phyloP scores from a whole-genome alignment of 2,797 vertebrate species.

The Corythornis leucogaster region DNA sequence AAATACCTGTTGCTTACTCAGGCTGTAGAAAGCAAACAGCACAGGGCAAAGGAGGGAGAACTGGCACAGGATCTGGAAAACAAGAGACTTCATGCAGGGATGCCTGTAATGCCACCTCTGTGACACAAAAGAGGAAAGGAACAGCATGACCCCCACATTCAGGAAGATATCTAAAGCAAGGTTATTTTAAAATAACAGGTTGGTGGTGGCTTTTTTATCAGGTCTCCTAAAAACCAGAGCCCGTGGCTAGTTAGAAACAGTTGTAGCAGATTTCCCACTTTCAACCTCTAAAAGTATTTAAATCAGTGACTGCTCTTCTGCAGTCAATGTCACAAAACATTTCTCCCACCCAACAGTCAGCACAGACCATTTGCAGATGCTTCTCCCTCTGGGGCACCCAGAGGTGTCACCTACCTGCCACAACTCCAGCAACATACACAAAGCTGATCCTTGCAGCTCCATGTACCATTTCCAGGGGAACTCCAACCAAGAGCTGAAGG shows the following conservation, averaged over 20 bases:
- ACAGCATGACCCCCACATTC: background rate
- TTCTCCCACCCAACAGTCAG: background rate
- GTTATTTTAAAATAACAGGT: background rate
- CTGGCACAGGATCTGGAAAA: background rate
- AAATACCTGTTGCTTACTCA: background rate
- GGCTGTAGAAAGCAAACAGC: background rate
- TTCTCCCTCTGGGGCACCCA: background rate
- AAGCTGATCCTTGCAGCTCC: slow-evolving; percentile 93
- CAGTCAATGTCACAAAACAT: background rate
- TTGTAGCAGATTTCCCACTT: background rate
- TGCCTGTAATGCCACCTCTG: background rate
- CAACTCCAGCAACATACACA: slow-evolving; percentile 91
- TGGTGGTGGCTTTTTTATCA: background rate
- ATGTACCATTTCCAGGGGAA: slow-evolving; percentile 97
- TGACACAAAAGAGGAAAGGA: background rate
- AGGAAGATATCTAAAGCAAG: background rate
- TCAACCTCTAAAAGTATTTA: background rate
- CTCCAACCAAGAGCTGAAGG: slow-evolving; percentile 95
- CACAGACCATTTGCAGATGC: background rate
- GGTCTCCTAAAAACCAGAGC: background rate
- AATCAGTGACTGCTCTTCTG: background rate
- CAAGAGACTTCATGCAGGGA: background rate
- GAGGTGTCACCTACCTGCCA: slow-evolving; percentile 87
- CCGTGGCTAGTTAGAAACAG: background rate
- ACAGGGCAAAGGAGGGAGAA: background rate